Conservation (phyloP, 2,113 vertebrate genomes). For the Synchiropus splendidus region DNA sequence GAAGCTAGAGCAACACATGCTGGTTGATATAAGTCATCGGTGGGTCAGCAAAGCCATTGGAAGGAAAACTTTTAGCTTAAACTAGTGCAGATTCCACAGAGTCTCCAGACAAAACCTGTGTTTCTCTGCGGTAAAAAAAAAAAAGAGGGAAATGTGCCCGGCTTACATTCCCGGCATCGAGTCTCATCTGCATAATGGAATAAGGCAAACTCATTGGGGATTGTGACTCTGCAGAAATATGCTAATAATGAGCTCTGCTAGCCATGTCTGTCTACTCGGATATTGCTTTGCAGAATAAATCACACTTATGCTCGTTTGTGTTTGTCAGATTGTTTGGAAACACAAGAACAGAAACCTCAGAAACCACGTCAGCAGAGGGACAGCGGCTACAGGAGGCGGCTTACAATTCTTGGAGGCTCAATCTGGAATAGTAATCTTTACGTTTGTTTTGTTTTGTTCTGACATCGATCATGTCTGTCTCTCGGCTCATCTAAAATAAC, state of each 20-base stretch:
- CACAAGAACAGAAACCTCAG: slow-evolving; percentile 11
- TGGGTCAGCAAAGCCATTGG: slow-evolving; percentile 24
- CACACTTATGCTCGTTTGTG: slow-evolving; percentile 9
- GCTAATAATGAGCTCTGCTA: slow-evolving; percentile 32
- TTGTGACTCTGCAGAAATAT: slow-evolving; percentile 47
- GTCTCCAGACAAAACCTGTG: slow-evolving; percentile 6
- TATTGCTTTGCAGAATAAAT: slow-evolving; percentile 15
- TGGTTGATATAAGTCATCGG: slow-evolving; percentile 6
- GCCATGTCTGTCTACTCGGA: slow-evolving; percentile 8
- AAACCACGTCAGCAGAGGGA: too few relatives aligned
- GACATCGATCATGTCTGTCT: too few relatives aligned
- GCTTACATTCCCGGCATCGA: slow-evolving; percentile 24
- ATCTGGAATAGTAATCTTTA: too few relatives aligned
- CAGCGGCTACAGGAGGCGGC: background rate
- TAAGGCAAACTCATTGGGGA: slow-evolving; percentile 38
- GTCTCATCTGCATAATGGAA: slow-evolving; percentile 57
- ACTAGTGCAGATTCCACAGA: slow-evolving; percentile 4
- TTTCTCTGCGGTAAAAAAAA: slow-evolving; percentile 1
- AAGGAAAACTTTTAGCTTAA: slow-evolving; percentile 1
- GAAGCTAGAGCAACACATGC: slow-evolving; percentile 14
- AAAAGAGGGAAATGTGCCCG: slow-evolving; percentile 18
- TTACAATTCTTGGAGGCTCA: too few relatives aligned
- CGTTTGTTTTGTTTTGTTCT: too few relatives aligned
- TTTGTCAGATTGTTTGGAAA: slow-evolving; percentile 12
- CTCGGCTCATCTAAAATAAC: too few relatives aligned